Percentiles rank a stretch among this genome's conserved stretches.
Conservation (phyloP, 2,888 invertebrate species). For the Brenthis daphne region DNA sequence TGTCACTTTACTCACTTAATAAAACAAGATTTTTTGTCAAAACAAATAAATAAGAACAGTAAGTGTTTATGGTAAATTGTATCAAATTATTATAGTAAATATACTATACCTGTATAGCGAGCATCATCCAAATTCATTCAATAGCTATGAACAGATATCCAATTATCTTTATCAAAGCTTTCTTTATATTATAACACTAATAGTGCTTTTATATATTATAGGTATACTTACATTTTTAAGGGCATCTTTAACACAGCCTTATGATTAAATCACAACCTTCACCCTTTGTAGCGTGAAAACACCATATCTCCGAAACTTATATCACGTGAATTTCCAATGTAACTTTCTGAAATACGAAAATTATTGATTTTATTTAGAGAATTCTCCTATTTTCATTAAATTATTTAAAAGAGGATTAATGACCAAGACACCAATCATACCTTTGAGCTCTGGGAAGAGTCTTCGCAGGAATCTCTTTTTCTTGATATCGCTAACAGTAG, state of each 20-base stretch:
- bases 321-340: conserved; percentile 62
- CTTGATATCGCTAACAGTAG: conserved; percentile 57
- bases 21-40: too few species aligned
- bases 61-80: too few species aligned
- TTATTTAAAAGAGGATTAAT: background rate
- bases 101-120: too few species aligned
- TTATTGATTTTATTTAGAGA: too few species aligned
- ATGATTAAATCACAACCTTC: conserved; percentile 56
- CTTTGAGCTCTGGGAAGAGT: conserved; percentile 58
- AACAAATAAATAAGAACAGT: too few species aligned
- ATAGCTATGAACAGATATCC: too few species aligned
- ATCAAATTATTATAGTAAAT: too few species aligned
- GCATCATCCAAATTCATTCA: too few species aligned
- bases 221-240: conserved; percentile 55
- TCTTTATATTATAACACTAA: too few species aligned
- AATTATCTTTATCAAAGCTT: too few species aligned
- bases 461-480: conserved; percentile 62
- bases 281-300: conserved; percentile 48
- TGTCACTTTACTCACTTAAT: too few species aligned
- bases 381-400: background rate
- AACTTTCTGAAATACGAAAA: conserved; percentile 48
- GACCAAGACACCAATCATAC: conserved; percentile 38
- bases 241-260: conserved; percentile 49
- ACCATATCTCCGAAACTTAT: conserved; percentile 56
- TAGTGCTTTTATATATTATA: too few species aligned